A percentile compares a stretch with the other conserved stretches of the same genome.
Evolutionary conservation across 2,797 vertebrate species (phyloP).

Genomic region (Hypotaenidia okinawae): DNA sequence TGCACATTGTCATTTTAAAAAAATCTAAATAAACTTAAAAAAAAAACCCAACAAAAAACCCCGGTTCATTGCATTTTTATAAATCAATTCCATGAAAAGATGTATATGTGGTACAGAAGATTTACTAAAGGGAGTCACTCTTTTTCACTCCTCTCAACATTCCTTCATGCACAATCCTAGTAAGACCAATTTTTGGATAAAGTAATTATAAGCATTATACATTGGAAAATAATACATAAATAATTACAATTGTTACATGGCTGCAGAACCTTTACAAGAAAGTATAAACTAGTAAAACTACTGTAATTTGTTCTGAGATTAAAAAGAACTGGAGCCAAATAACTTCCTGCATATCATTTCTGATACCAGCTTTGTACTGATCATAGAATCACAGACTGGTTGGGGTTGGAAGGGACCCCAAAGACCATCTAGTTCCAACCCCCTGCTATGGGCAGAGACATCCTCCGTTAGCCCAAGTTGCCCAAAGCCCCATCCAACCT

Average conservation of each 20-base stretch:
- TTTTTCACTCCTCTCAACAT: neutral
- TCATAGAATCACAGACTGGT: neutral
- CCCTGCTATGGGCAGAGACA: no score
- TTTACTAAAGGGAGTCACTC: neutral
- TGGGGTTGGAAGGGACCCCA: no score
- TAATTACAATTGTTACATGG: neutral
- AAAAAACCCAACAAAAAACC: no score
- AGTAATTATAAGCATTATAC: neutral
- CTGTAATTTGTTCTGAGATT: neutral
- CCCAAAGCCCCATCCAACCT: no score
- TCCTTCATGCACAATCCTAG: neutral
- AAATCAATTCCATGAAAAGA: neutral
- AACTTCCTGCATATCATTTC: neutral
- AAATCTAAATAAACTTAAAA: neutral
- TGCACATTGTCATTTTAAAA: neutral
- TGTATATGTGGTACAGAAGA: neutral
- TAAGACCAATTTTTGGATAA: neutral
- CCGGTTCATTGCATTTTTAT: neutral
- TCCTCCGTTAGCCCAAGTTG: no score
- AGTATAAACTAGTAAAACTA: neutral
- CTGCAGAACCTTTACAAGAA: neutral
- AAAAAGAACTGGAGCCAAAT: neutral
- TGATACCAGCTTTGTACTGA: neutral
- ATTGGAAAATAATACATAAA: neutral
- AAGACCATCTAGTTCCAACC: no score